These are phyloP conservation scores for Thalassarche chlororhynchos DNA, from an alignment of 2,113 vertebrate species.

Conservation along the genomic window DNA sequence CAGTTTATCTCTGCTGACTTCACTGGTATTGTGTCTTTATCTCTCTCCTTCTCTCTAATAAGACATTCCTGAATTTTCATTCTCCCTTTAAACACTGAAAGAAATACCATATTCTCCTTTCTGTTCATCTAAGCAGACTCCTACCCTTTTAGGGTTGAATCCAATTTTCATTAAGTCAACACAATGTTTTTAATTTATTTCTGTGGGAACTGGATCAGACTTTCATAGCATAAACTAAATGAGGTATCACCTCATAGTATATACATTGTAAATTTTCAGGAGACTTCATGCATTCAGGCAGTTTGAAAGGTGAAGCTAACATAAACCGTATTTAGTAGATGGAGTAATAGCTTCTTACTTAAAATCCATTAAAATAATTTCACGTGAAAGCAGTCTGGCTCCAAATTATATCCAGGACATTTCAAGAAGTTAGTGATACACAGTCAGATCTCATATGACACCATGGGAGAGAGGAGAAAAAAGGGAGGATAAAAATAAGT, in stretches of 20 bases:
- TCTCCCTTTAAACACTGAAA: background rate
- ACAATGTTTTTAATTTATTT: background rate
- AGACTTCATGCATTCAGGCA: background rate
- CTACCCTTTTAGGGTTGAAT: background rate
- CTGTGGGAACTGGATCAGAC: background rate
- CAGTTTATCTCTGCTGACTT: constrained; percentile 3
- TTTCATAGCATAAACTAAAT: background rate
- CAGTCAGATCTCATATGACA: background rate
- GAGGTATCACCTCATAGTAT: background rate
- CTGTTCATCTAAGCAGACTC: background rate
- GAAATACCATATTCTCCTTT: background rate
- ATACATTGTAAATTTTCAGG: background rate
- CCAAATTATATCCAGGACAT: background rate
- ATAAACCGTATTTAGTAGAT: background rate
- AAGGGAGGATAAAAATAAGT: background rate
- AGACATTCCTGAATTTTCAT: background rate
- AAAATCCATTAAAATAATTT: background rate
- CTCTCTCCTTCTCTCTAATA: background rate
- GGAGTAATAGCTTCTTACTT: background rate
- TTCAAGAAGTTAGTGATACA: background rate
- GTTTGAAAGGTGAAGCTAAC: background rate
- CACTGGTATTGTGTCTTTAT: background rate
- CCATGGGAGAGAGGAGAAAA: background rate
- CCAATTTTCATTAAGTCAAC: background rate
- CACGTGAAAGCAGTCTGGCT: background rate